Evolutionary conservation across 2,888 invertebrate species (phyloP), one percentile per base, ranked within the genome.

Genomic region (Ethmia dodecea): DNA sequence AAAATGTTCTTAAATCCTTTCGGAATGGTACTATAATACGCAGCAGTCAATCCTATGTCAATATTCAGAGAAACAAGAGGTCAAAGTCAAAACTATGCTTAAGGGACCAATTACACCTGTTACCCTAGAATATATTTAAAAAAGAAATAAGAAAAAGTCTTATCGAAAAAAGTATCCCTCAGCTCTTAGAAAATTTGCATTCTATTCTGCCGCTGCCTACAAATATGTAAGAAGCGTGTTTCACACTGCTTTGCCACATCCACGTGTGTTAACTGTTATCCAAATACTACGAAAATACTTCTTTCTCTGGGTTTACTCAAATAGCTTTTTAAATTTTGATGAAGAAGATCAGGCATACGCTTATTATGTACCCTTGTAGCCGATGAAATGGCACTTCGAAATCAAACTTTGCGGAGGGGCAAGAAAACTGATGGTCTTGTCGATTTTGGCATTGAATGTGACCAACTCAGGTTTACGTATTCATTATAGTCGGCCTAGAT

Each of bases 401-500:
- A 29, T 2, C 42, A 41, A 30, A 43, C 35, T 4, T 9, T 42
- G 14, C 47, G 29, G 31, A 33, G 27, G 9, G 33, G 37, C 8
- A 13, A 35, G 20, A 36, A 34, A 31, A 29, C 10, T n/a, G 13
- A 35, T 4, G 38, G 38, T 10, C 13, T 28, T 6, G 48, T 43
- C 1, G 34, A 47, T 24, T 40, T 41, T 22, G 41, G 45, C n/a
- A 31, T 27, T 5, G 33, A 38, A 13, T 35, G 24, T 12, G 15
- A 28, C 8, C 50, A 3, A 35, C 45, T 11, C 32, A 47, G 27
- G 61, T 52, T 8, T 44, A 55, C 28, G 55, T 61, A 4, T 56
- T 66, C 28, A 45, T 65, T 43, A 13, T 66, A 1, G 53, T 54
- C 1, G 37, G 43, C 6, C 24, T 61, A 20, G 55, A 54, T 24